Evolutionary conservation across 2,888 invertebrate species (phyloP).

Genomic region (Eupeodes latifasciatus): DNA sequence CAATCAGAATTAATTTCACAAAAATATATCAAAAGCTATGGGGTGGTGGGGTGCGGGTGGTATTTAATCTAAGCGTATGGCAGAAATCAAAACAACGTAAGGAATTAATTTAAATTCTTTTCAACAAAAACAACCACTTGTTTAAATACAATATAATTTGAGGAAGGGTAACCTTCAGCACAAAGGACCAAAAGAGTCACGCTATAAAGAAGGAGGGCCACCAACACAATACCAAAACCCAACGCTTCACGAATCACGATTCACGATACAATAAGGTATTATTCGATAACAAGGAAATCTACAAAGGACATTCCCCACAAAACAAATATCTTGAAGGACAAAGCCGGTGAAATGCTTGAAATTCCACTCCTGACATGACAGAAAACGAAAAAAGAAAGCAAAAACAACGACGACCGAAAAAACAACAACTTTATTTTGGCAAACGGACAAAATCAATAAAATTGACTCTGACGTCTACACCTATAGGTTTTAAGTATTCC

Average conservation of each 20-base stretch:
- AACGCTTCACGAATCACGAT: background rate
- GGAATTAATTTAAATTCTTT: conserved; percentile 61
- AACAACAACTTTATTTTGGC: conserved; percentile 65
- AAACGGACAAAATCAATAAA: conserved; percentile 74
- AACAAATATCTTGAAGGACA: conserved; percentile 55
- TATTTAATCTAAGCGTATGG: conserved; percentile 37
- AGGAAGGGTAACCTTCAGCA: conserved; percentile 54
- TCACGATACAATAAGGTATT: conserved; percentile 1
- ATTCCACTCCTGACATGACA: conserved; percentile 52
- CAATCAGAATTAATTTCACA: conserved; percentile 46
- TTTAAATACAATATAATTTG: conserved; percentile 44
- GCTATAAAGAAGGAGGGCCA: conserved; percentile 23
- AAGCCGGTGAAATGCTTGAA: conserved; percentile 62
- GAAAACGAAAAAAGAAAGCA: conserved; percentile 1
- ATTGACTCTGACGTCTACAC: conserved; percentile 20
- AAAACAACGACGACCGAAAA: background rate
- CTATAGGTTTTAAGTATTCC: too few relatives aligned
- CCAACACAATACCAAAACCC: background rate
- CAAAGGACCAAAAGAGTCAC: conserved; percentile 60
- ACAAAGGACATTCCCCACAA: conserved; percentile 59
- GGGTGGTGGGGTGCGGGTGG: background rate
- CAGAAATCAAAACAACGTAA: conserved; percentile 59
- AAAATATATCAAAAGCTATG: background rate
- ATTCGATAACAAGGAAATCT: conserved; percentile 27
- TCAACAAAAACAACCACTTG: conserved; percentile 46